Evolutionary conservation across 1,140 invertebrate species (phyloP).

Genomic region (Gonioctena quinquepunctata): DNA sequence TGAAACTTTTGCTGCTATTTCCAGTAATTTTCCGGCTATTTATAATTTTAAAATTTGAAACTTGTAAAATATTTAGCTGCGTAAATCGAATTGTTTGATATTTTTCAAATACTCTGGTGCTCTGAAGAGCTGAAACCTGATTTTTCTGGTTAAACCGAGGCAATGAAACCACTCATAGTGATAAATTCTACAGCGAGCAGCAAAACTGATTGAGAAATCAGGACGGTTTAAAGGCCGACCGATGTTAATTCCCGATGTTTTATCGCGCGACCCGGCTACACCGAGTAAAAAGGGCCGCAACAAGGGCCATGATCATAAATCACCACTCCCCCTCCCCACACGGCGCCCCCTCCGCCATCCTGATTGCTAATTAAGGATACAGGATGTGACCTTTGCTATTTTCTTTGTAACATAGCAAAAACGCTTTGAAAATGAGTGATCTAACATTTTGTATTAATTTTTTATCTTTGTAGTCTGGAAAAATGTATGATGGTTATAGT

Average conservation of each 20-base stretch:
- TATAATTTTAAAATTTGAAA: no score
- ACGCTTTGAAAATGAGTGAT: background rate
- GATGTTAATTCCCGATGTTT: slow-evolving; percentile 10
- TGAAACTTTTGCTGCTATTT: no score
- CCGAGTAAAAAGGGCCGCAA: slow-evolving; percentile 4
- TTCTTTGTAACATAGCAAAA: background rate
- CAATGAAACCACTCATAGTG: background rate
- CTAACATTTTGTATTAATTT: no score
- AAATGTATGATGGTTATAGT: no score
- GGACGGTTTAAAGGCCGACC: background rate
- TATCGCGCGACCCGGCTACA: slow-evolving; percentile 5
- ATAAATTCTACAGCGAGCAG: background rate
- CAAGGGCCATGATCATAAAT: slow-evolving; percentile 7
- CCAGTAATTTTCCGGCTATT: no score
- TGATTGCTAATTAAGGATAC: slow-evolving; percentile 17
- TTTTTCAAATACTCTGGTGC: no score
- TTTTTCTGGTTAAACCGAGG: no score
- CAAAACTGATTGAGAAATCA: background rate
- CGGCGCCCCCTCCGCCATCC: background rate
- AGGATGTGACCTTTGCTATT: slow-evolving; percentile 14
- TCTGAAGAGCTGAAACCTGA: no score
- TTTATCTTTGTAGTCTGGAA: no score
- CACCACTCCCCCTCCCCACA: background rate
- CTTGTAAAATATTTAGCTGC: no score
- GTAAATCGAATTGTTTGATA: no score